These are phyloP conservation scores for Halotydeus destructor DNA, from an alignment of 1,140 invertebrate genomes.

Conservation along the genomic window DNA sequence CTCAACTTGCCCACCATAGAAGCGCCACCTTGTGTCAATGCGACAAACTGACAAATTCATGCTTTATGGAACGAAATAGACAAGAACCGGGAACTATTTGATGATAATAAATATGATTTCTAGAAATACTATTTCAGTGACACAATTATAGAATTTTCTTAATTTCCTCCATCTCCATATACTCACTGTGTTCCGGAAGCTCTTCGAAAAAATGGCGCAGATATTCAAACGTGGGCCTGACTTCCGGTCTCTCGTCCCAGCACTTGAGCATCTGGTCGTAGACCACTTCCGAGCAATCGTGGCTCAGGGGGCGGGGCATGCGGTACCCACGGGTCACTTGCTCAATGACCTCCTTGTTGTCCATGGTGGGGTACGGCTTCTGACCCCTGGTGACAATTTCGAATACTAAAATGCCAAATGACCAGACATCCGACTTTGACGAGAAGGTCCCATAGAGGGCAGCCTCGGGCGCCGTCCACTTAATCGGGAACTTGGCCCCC, in stretches of 20 bases:
- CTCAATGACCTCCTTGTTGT: slow-evolving; percentile 93
- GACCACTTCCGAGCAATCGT: slow-evolving; percentile 59
- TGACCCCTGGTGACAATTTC: slow-evolving; percentile 92
- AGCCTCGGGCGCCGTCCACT: slow-evolving; percentile 94
- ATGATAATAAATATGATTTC: too few species aligned
- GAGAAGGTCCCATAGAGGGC: slow-evolving; percentile 98
- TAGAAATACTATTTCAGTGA: too few species aligned
- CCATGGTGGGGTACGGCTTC: slow-evolving; percentile 92
- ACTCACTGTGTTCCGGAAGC: slow-evolving; percentile 79
- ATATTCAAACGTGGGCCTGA: slow-evolving; percentile 92
- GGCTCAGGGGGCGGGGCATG: slow-evolving; percentile 68
- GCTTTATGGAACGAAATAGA: too few species aligned
- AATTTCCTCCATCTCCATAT: too few species aligned
- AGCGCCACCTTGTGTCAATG: too few species aligned
- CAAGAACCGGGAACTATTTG: too few species aligned
- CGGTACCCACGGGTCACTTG: slow-evolving; percentile 97
- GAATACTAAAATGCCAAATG: slow-evolving; percentile 93
- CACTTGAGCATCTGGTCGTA: slow-evolving; percentile 77
- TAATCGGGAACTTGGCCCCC: slow-evolving; percentile 83
- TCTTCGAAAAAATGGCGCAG: slow-evolving; percentile 91
- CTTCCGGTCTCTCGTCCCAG: slow-evolving; percentile 76
- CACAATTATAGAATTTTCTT: too few species aligned
- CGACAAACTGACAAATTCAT: too few species aligned
- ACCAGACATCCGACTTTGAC: slow-evolving; percentile 99
- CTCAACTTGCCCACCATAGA: too few species aligned